Conservation (phyloP, 2,113 vertebrate genomes). For the Gymnogyps californianus region DNA sequence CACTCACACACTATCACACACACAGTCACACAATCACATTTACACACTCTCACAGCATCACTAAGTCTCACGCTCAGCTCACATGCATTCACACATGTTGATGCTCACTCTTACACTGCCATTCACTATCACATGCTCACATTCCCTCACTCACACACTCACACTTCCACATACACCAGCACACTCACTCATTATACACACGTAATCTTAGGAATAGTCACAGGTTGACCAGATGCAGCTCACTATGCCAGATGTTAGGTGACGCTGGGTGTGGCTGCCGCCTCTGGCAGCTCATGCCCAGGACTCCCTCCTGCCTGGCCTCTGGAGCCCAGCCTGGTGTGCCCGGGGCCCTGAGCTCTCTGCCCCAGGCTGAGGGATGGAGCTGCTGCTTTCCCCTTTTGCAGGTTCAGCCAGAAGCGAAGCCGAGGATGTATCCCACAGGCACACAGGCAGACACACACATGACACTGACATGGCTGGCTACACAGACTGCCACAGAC, state of each 20-base stretch:
- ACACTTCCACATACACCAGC: background rate
- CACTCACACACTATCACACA: background rate
- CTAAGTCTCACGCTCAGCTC: background rate
- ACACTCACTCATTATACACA: background rate
- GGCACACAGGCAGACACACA: background rate
- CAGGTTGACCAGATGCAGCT: background rate
- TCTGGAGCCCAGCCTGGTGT: background rate
- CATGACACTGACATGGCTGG: background rate
- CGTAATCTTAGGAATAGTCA: background rate
- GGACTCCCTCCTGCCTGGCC: background rate
- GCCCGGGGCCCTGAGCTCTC: background rate
- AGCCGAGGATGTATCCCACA: background rate
- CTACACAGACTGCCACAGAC: background rate
- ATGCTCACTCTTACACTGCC: background rate
- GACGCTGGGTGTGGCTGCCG: background rate
- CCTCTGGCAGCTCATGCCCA: background rate
- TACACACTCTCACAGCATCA: background rate
- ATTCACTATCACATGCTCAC: background rate
- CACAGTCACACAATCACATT: background rate
- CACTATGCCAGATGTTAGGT: background rate
- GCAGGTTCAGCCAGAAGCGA: background rate
- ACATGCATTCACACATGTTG: background rate
- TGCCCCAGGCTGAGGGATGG: background rate
- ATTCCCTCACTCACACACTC: background rate
- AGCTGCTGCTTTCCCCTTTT: background rate